These are phyloP conservation scores for Drosophila parthenogenetica DNA, from an alignment of 2,888 invertebrate genomes.

Conservation along the genomic window DNA sequence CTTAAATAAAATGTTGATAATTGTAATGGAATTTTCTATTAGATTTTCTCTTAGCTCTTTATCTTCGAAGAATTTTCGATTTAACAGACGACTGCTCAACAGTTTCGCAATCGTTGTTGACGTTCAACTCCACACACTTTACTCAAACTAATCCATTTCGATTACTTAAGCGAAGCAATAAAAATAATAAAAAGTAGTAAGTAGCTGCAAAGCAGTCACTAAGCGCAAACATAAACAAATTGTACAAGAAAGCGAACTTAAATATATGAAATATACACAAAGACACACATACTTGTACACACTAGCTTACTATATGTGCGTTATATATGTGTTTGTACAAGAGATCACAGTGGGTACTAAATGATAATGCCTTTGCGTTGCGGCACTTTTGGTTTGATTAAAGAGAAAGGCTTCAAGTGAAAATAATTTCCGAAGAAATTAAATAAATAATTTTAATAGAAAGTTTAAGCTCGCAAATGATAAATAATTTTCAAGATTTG, in stretches of 20 bases:
- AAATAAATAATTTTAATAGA: too few relatives aligned
- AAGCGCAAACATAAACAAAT: constrained; percentile 59
- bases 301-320: constrained; percentile 10
- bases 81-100: constrained; percentile 1
- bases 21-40: constrained; percentile 73
- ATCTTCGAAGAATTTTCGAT: not conserved
- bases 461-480: too few relatives aligned
- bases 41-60: constrained; percentile 28
- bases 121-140: constrained; percentile 22
- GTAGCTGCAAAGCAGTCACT: constrained; percentile 34
- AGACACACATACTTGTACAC: not conserved
- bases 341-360: constrained; percentile 20
- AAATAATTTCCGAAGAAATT: too few relatives aligned
- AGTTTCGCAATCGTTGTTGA: constrained; percentile 25
- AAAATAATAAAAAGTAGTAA: constrained; percentile 52
- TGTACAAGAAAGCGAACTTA: constrained; percentile 11
- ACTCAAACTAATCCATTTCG: constrained; percentile 63
- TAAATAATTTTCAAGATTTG: too few relatives aligned
- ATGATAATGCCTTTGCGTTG: constrained; percentile 6
- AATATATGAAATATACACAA: constrained; percentile 8
- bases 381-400: constrained; percentile 6
- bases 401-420: not conserved
- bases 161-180: constrained; percentile 64
- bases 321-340: constrained; percentile 4
- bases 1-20: constrained; percentile 74